A percentile compares a stretch with the other conserved stretches of the same genome.
phyloP scores from a whole-genome alignment of 2,113 vertebrate genomes.

The Ornithorhynchus anatinus region DNA sequence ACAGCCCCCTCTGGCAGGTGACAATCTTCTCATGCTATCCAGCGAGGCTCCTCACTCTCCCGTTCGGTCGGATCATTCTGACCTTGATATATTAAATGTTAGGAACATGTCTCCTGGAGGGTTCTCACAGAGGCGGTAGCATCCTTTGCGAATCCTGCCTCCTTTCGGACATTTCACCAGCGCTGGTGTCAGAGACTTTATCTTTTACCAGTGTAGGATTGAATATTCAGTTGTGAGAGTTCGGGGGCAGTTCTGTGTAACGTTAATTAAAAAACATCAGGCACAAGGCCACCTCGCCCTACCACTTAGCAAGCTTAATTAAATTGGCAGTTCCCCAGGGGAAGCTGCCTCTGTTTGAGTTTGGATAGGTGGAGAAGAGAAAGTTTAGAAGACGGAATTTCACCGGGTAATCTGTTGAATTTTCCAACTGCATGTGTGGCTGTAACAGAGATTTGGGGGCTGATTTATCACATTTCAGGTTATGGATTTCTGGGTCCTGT shows the following conservation, averaged over 20 bases:
- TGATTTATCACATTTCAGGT: constrained; percentile 34
- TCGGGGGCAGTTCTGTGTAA: neutral
- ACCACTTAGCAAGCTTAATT: constrained; percentile 31
- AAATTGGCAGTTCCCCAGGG: constrained; percentile 26
- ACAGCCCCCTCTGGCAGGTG: too few species aligned
- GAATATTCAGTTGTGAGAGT: constrained; percentile 21
- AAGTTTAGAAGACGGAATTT: constrained; percentile 26
- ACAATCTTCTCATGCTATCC: too few species aligned
- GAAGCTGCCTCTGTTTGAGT: constrained; percentile 3
- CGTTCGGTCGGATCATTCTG: neutral
- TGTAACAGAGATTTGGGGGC: constrained; percentile 28
- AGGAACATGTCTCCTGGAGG: neutral
- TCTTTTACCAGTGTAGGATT: constrained; percentile 13
- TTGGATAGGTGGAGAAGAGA: constrained; percentile 1
- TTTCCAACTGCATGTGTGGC: constrained; percentile 13
- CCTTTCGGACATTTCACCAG: constrained; percentile 2
- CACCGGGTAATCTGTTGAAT: constrained; percentile 32
- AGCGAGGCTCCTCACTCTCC: neutral
- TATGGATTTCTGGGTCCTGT: constrained; percentile 41
- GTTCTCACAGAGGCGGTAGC: neutral
- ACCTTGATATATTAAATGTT: neutral
- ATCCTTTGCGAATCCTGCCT: neutral
- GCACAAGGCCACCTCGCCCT: neutral
- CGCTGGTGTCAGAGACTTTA: constrained; percentile 4
- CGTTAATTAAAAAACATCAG: constrained; percentile 28